Evolutionary conservation across 2,888 invertebrate species (phyloP), one percentile per base, ranked within the genome.

Genomic region (Athalia rosae): DNA sequence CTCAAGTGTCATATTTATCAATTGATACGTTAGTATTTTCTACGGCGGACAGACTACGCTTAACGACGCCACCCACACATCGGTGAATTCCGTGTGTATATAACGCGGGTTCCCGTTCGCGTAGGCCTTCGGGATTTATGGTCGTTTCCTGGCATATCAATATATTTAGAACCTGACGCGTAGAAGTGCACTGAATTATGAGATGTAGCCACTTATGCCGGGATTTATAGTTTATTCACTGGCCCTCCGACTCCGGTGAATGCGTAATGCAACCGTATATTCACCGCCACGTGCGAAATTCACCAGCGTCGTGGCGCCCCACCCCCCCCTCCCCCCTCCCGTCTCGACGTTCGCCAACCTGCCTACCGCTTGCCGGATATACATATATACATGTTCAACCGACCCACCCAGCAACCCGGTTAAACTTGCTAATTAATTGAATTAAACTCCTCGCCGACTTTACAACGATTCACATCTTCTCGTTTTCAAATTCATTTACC

Each of bases 161-260:
- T 76, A 82, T 82, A 82, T 82, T 82, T 84, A 83, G 82, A 80
- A 80, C 80, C 77, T 79, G 76, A 71, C 64, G 78, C 79, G 78
- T 67, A 62, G 67, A 73, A 78, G 63, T 64, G 69, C 50, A 77
- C 79, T 84, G 81, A 85, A 84, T 85, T 85, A 85, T 84, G 83
- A 84, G 81, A 81, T 80, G 81, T 79, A 83, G 82, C 82, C 83
- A 81, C 82, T 82, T 79, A 79, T 79, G 83, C 82, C 80, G 82
- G 83, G 84, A 86, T 86, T 86, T 86, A 86, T 83, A 84, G 82
- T 83, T 74, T 74, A 74, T 74, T 74, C 61, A 61, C 74, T 11
- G 61, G 74, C 74, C 62, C 62, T 61, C 62, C 61, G 47, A 82
- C 82, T 84, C 83, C 84, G 83, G 83, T 83, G 86, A 86, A 86